Percentiles rank a stretch among this genome's conserved stretches.
Evolutionary conservation across 2,888 invertebrate genomes (phyloP).

Genomic region (Acrobasis suavella): DNA sequence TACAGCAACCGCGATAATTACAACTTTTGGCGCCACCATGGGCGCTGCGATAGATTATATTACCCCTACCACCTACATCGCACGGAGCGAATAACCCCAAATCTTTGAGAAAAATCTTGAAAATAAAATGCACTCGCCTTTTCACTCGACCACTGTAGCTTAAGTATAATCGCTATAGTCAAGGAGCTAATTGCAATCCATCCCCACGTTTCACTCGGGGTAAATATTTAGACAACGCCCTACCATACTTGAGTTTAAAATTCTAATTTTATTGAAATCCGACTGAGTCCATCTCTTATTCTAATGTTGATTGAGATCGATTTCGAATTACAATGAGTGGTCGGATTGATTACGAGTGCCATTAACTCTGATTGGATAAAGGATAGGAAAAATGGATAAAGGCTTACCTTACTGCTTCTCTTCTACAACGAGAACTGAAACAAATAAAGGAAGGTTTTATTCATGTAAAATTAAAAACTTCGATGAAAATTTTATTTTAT

Average conservation of each 20-base stretch:
- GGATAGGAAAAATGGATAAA: neutral
- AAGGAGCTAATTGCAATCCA: slow-evolving; percentile 60
- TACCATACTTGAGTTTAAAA: slow-evolving; percentile 65
- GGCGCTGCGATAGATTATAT: too few species aligned
- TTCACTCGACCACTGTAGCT: slow-evolving; percentile 1
- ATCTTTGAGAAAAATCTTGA: too few species aligned
- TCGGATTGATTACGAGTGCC: neutral
- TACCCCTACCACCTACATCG: too few species aligned
- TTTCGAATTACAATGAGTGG: slow-evolving; percentile 9
- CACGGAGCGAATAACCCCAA: too few species aligned
- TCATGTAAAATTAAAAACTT: too few species aligned
- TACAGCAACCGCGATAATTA: too few species aligned
- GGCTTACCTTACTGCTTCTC: slow-evolving; percentile 11
- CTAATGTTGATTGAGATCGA: slow-evolving; percentile 30
- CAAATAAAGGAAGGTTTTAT: neutral
- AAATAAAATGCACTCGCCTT: neutral
- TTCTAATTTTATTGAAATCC: slow-evolving; percentile 68
- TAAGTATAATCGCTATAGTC: slow-evolving; percentile 60
- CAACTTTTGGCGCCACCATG: too few species aligned
- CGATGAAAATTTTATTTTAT: too few species aligned
- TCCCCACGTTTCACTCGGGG: slow-evolving; percentile 39
- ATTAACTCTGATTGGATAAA: slow-evolving; percentile 2
- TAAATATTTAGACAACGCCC: slow-evolving; percentile 68
- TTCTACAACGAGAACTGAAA: slow-evolving; percentile 10
- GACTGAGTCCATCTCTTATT: slow-evolving; percentile 22